Conservation (phyloP, 2,797 vertebrate species). For the Labroides dimidiatus region DNA sequence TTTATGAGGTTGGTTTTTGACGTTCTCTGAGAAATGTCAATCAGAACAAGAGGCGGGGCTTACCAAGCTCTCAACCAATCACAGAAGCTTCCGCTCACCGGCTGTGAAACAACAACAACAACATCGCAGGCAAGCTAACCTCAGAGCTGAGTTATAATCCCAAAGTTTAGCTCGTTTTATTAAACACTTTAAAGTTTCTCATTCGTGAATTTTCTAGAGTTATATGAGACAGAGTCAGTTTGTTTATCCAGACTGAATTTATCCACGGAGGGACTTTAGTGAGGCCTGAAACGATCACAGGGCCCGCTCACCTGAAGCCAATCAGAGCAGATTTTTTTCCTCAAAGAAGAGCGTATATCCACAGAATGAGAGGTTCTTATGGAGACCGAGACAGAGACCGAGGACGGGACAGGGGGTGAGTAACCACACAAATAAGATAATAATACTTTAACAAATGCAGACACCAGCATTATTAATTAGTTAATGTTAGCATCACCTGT, state of each 20-base stretch:
- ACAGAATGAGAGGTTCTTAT: conserved; percentile 84
- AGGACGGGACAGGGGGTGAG: conserved; percentile 88
- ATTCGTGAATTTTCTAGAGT: conserved; percentile 2
- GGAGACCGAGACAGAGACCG: conserved; percentile 90
- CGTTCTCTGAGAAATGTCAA: conserved; percentile 3
- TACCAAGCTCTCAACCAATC: conserved; percentile 17
- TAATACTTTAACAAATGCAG: conserved; percentile 47
- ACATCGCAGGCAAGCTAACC: neutral
- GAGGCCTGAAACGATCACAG: conserved; percentile 33
- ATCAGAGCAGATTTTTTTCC: neutral
- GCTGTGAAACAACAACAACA: conserved; percentile 29
- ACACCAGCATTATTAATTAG: neutral
- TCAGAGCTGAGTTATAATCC: accelerated
- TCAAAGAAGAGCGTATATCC: too few species aligned
- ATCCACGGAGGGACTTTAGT: too few species aligned
- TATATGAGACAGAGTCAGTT: neutral
- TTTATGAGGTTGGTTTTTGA: too few species aligned
- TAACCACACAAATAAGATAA: neutral
- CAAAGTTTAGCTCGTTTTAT: neutral
- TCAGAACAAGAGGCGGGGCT: conserved; percentile 6
- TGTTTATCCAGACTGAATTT: neutral
- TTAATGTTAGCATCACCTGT: conserved; percentile 1
- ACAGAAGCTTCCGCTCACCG: conserved; percentile 2
- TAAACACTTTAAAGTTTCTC: neutral
- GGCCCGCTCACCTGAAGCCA: neutral